These are phyloP conservation scores for Eurystomus glaucurus DNA, from an alignment of 2,797 vertebrate species.

Conservation along the genomic window DNA sequence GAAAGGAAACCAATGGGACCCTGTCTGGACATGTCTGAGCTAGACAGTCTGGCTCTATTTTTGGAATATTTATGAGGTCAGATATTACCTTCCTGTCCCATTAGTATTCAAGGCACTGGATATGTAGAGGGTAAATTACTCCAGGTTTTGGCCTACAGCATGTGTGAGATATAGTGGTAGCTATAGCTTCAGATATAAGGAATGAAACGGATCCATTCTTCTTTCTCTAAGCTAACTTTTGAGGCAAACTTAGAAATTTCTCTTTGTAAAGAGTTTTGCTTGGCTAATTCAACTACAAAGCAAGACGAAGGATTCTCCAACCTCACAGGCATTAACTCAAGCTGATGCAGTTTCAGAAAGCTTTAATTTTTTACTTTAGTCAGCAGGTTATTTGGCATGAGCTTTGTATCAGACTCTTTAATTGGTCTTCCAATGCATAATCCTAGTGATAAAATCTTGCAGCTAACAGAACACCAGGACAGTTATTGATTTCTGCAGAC, in stretches of 20 bases:
- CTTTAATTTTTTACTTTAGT: neutral
- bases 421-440: neutral
- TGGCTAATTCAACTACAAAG: neutral
- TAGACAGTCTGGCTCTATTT: slow-evolving; percentile 31
- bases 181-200: neutral
- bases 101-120: neutral
- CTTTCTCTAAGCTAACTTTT: neutral
- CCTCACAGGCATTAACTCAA: neutral
- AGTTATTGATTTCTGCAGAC: neutral
- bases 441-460: neutral
- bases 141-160: neutral
- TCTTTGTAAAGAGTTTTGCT: neutral
- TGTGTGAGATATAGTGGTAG: neutral
- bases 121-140: neutral
- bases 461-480: neutral
- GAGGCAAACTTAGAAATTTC: neutral
- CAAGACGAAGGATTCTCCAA: neutral
- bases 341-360: neutral
- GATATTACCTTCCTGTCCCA: neutral
- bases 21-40: neutral
- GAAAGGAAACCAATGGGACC: neutral
- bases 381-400: neutral
- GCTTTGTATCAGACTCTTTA: neutral
- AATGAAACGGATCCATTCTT: neutral
- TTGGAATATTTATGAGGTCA: slow-evolving; percentile 34